Conservation (phyloP, 2,888 invertebrate species). For the Hemithea aestivaria region DNA sequence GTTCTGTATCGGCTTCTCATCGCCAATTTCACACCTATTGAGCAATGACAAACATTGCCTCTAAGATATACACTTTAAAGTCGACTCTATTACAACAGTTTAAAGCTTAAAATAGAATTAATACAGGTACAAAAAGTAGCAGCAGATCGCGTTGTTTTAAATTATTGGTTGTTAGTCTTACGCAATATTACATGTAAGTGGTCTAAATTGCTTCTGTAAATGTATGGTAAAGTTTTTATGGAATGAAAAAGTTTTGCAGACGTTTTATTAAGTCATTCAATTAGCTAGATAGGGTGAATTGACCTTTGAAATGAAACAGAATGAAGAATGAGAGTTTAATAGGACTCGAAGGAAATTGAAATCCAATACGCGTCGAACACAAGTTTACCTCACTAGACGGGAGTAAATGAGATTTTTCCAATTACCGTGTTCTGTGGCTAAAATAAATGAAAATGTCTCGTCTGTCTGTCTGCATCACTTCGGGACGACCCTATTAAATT, state of each 20-base stretch:
- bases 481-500: conserved; percentile 37
- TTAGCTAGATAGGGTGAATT: not conserved
- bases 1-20: conserved; percentile 45
- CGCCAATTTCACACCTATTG: conserved; percentile 60
- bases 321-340: not conserved
- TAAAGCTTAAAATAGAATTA: not conserved
- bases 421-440: conserved; percentile 51
- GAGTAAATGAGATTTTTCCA: conserved; percentile 65
- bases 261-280: not conserved
- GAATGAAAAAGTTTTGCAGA: conserved; percentile 2
- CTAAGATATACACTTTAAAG: conserved; percentile 25
- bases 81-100: conserved; percentile 21
- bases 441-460: conserved; percentile 45
- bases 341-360: not conserved
- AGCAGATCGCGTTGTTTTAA: conserved; percentile 34
- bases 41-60: conserved; percentile 46
- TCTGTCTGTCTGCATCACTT: conserved; percentile 29
- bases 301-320: not conserved
- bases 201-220: conserved; percentile 27
- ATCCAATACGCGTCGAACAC: conserved; percentile 35
- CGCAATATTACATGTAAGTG: conserved; percentile 23
- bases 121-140: conserved; percentile 22
- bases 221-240: conserved; percentile 17
- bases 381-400: conserved; percentile 53
- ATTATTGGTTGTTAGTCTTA: conserved; percentile 37